These are phyloP conservation scores for Rhingia rostrata DNA, from an alignment of 2,888 invertebrate genomes.

Conservation along the genomic window DNA sequence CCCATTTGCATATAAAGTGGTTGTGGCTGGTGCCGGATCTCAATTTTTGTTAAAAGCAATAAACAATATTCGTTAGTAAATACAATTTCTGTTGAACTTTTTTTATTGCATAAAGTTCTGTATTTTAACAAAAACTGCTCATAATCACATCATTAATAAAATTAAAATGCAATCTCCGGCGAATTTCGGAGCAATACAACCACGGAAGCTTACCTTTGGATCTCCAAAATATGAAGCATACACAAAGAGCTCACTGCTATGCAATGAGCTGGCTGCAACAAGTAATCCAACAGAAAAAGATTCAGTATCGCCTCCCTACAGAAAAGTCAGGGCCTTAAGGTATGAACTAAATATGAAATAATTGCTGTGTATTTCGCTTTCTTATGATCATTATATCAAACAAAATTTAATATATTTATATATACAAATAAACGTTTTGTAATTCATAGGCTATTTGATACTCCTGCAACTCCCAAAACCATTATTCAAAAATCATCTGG, in stretches of 20 bases:
- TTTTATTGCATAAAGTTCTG: no score
- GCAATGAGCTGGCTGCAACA: conserved; percentile 1
- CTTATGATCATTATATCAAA: background rate
- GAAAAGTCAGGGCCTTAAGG: conserved; percentile 85
- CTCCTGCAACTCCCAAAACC: conserved; percentile 93
- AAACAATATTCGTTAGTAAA: no score
- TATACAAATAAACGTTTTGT: background rate
- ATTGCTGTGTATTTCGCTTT: background rate
- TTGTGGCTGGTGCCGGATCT: no score
- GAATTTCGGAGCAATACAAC: conserved; percentile 78
- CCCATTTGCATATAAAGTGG: no score
- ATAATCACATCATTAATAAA: background rate
- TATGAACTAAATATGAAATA: conserved; percentile 75
- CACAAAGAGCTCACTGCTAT: conserved; percentile 33
- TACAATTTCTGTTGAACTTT: no score
- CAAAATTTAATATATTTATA: background rate
- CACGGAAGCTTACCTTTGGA: conserved; percentile 81
- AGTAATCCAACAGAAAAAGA: conserved; percentile 8
- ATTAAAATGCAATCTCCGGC: conserved; percentile 44
- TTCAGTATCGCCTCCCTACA: conserved; percentile 84
- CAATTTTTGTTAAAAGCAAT: no score
- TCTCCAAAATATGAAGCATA: conserved; percentile 77
- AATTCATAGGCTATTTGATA: conserved; percentile 88
- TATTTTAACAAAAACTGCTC: no score
- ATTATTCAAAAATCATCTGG: conserved; percentile 85